Conservation (phyloP, 1,140 invertebrate species). For the Wiebesia pumilae region DNA sequence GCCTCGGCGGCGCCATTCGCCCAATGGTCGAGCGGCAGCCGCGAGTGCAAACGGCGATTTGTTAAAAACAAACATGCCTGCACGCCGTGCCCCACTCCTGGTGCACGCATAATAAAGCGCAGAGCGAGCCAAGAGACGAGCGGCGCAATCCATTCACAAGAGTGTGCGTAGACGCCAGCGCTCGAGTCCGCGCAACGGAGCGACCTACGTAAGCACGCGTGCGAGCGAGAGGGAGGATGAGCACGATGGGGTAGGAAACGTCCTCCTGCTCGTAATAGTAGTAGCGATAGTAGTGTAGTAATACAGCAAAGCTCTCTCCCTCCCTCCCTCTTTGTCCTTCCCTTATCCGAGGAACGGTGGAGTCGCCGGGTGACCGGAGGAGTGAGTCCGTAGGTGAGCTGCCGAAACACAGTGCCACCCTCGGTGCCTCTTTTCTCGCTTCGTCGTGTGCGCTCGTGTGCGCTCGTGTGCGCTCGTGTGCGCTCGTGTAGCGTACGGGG, state of each 20-base stretch:
- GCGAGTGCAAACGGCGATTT: background rate
- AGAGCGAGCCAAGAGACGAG: background rate
- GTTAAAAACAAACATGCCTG: background rate
- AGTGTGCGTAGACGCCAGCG: conserved; percentile 22
- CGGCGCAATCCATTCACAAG: conserved; percentile 26
- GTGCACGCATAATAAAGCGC: background rate
- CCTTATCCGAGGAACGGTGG: conserved; percentile 42
- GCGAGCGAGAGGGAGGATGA: background rate
- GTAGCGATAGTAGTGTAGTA: conserved; percentile 27
- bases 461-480: background rate
- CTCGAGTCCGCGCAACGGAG: background rate
- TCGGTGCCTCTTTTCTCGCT: conserved; percentile 15
- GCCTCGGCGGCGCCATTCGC: too few relatives aligned
- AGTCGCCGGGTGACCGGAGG: background rate
- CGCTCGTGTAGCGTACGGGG: background rate
- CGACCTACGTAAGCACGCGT: background rate
- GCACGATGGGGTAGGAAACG: background rate
- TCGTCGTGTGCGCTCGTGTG: background rate
- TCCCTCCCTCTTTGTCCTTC: conserved; percentile 4
- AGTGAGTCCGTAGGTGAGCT: background rate
- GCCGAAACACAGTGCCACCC: conserved; percentile 31
- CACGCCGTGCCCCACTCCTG: background rate
- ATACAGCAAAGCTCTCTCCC: conserved; percentile 21
- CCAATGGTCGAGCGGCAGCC: background rate
- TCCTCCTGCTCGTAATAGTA: background rate